Evolutionary conservation across 1,140 invertebrate species (phyloP).

Genomic region (Triops longicaudatus): DNA sequence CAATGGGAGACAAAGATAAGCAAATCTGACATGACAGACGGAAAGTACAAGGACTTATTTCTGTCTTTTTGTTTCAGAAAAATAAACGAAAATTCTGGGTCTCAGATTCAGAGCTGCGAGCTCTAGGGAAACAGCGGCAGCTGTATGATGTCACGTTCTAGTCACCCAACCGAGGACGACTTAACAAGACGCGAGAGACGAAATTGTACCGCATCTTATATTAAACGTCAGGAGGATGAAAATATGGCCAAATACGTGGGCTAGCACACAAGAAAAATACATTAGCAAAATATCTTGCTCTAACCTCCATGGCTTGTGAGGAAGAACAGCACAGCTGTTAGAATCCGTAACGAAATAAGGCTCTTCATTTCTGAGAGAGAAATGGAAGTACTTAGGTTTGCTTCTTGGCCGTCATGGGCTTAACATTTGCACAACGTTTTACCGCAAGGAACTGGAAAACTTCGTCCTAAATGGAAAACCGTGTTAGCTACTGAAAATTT

Average conservation of each 20-base stretch:
- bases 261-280: not conserved
- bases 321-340: not conserved
- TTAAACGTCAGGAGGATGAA: not conserved
- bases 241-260: too few species aligned
- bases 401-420: not conserved
- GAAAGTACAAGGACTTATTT: not conserved
- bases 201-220: not conserved
- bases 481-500: too few species aligned
- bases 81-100: not conserved
- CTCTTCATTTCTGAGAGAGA: not conserved
- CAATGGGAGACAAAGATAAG: slow-evolving; percentile 24
- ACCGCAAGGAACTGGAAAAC: too few species aligned
- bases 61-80: too few species aligned
- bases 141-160: slow-evolving; percentile 1
- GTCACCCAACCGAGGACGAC: not conserved
- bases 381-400: not conserved
- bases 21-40: not conserved
- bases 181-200: not conserved
- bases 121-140: not conserved
- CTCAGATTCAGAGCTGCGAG: not conserved
- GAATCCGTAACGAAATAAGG: not conserved
- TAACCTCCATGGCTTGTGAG: not conserved
- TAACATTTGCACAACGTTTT: too few species aligned
- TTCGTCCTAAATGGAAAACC: too few species aligned
- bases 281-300: not conserved